Conservation (phyloP, 1,140 invertebrate species). For the Rhopalosiphum maidis region DNA sequence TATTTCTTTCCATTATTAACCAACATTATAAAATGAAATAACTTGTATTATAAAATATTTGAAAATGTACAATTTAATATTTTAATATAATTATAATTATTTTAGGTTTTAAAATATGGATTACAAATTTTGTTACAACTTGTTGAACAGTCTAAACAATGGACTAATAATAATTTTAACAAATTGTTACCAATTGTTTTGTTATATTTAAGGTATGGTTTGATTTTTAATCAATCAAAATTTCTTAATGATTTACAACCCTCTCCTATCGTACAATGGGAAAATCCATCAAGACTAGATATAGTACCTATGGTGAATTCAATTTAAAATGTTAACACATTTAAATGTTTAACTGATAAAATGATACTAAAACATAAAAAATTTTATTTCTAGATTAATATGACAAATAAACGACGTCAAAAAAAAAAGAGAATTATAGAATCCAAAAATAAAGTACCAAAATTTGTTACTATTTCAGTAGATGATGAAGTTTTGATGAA, state of each 20-base stretch:
- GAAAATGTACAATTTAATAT: not conserved
- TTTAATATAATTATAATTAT: not conserved
- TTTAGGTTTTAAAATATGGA: constrained; percentile 44
- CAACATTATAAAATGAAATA: not conserved
- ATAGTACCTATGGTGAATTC: not conserved
- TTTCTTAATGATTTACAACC: constrained; percentile 44
- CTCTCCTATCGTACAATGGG: constrained; percentile 49
- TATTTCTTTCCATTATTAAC: not conserved
- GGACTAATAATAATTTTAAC: constrained; percentile 47
- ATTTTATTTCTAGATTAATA: constrained; percentile 19
- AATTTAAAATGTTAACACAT: not conserved
- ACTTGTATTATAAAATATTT: not conserved
- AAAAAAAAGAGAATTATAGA: constrained; percentile 52
- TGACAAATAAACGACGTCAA: constrained; percentile 50
- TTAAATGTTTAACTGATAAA: too few species aligned
- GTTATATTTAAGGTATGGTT: constrained; percentile 49
- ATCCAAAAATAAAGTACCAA: constrained; percentile 53
- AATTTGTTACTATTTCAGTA: constrained; percentile 29
- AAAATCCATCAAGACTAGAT: constrained; percentile 30
- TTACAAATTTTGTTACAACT: constrained; percentile 44
- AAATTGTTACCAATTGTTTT: constrained; percentile 40
- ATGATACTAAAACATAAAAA: not conserved
- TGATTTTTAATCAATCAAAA: constrained; percentile 25
- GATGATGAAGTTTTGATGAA: constrained; percentile 33
- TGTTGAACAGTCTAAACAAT: constrained; percentile 37